Conservation (phyloP, 1,140 invertebrate genomes). For the Drosophila neocordata region DNA sequence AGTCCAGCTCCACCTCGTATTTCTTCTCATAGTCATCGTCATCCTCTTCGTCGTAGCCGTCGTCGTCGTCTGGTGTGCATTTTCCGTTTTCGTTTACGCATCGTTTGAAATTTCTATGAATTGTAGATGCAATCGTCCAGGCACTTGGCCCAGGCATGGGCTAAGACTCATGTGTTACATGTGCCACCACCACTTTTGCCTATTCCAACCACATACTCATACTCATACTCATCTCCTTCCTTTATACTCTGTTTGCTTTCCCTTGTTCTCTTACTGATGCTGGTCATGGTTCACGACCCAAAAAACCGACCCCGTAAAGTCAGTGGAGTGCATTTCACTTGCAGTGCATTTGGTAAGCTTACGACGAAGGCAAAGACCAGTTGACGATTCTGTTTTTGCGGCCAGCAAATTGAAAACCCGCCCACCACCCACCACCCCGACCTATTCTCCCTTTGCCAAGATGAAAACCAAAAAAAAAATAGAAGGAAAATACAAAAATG, state of each 20-base stretch:
- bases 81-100: conserved; percentile 81
- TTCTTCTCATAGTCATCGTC: conserved; percentile 6
- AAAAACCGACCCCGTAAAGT: conserved; percentile 57
- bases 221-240: background rate
- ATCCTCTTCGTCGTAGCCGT: conserved; percentile 22
- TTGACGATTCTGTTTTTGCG: conserved; percentile 71
- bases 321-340: conserved; percentile 77
- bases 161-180: conserved; percentile 63
- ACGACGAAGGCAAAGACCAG: conserved; percentile 68
- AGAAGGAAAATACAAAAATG: conserved; percentile 13
- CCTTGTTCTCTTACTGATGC: background rate
- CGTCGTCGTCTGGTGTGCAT: conserved; percentile 46
- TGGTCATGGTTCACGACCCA: conserved; percentile 56
- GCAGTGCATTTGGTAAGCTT: conserved; percentile 79
- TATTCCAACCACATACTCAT: no score
- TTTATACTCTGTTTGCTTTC: background rate
- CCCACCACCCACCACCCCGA: background rate
- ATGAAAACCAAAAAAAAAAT: conserved; percentile 45
- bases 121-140: conserved; percentile 82
- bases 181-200: conserved; percentile 31
- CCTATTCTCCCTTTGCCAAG: conserved; percentile 17
- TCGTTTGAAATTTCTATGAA: conserved; percentile 82
- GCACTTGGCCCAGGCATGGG: conserved; percentile 41
- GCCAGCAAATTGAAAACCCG: conserved; percentile 66
- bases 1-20: conserved; percentile 3